Base-by-base conservation (phyloP, 2,888 invertebrate genomes). In the Rotaria magnacalcarata region DNA sequence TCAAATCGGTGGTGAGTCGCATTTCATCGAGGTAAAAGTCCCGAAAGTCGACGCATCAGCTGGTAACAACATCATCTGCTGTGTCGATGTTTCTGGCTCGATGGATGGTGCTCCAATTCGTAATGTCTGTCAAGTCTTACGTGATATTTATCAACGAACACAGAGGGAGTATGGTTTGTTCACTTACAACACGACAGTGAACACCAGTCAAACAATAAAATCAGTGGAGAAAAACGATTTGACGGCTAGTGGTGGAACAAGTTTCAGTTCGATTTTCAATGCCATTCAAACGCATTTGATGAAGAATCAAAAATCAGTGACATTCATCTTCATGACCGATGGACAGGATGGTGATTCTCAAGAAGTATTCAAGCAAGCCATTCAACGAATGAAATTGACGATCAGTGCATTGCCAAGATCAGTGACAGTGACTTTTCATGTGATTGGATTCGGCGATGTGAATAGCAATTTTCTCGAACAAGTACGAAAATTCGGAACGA, bases 301-400 rank as follows among this genome's bases (percentile, higher is more conserved):
- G 58, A 85, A 50, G 14, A 50, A 50, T 50, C 50, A 50, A 50
- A 50, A 50, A 75, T 54, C 85, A 75, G 74, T 52, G 50, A 54
- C 85, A 50, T 85, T 85, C 52, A 85, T 85, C 41, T 85, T 85
- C 41, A 85, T 85, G 85, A 85, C 85, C 74, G 75, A 85, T 85
- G 85, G 85, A 34, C 50, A 85, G 5, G 54, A 74, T 41, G 74
- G 34, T 50, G 85, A 75, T 41, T 54, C 85, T 16, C 47, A 34
- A 41, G 54, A 54, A 2, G 54, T 24, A 85, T 52, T 85, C 14
- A 52, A 75, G 41, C 24, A 75, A 54, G 41, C 75, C 19, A 85
- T 75, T 34, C 54, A 60, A 75, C 75, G 19, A 74, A 34, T 85
- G 3, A 85, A 75, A 27, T 75, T 75, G 24, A 54, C 75, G 21